Evolutionary conservation across 2,113 vertebrate species (phyloP).

Genomic region (Pterocles gutturalis): DNA sequence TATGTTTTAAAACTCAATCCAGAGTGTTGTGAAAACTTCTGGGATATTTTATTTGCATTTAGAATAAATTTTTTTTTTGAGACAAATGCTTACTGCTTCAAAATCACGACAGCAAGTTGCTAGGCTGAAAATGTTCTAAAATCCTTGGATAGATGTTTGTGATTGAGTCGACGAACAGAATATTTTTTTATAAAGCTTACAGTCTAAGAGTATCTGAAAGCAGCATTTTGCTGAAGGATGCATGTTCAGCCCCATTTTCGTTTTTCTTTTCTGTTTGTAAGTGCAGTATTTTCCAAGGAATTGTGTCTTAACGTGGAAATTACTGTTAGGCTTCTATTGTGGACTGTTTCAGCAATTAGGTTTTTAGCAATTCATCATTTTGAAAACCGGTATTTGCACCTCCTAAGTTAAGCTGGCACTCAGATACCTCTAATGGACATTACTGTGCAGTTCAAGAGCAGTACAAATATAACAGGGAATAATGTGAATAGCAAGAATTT

Average conservation of each 20-base stretch:
- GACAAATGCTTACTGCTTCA: background rate
- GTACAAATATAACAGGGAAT: background rate
- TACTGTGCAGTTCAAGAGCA: slow-evolving; percentile 39
- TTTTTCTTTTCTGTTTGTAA: background rate
- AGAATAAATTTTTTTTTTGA: background rate
- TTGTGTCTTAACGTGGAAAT: slow-evolving; percentile 2
- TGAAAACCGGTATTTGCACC: slow-evolving; percentile 6
- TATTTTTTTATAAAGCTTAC: slow-evolving; percentile 17
- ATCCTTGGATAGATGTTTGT: background rate
- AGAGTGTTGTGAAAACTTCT: slow-evolving; percentile 66
- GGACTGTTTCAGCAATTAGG: slow-evolving; percentile 20
- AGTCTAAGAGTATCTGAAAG: slow-evolving; percentile 38
- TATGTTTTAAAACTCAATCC: slow-evolving; percentile 68
- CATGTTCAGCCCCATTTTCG: background rate
- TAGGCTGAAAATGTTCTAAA: background rate
- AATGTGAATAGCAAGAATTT: background rate
- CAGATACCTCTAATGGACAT: slow-evolving; percentile 7
- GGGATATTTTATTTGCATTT: slow-evolving; percentile 38
- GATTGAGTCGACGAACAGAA: background rate
- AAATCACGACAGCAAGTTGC: background rate
- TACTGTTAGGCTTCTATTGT: slow-evolving; percentile 22
- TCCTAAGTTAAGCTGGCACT: slow-evolving; percentile 51
- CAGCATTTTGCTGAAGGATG: slow-evolving; percentile 32
- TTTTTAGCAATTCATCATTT: slow-evolving; percentile 63
- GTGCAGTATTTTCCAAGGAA: slow-evolving; percentile 43